Percentiles rank a stretch among this genome's conserved stretches.
phyloP scores from a whole-genome alignment of 64 coral and sea anemone species.

The Platygyra sinensis region DNA sequence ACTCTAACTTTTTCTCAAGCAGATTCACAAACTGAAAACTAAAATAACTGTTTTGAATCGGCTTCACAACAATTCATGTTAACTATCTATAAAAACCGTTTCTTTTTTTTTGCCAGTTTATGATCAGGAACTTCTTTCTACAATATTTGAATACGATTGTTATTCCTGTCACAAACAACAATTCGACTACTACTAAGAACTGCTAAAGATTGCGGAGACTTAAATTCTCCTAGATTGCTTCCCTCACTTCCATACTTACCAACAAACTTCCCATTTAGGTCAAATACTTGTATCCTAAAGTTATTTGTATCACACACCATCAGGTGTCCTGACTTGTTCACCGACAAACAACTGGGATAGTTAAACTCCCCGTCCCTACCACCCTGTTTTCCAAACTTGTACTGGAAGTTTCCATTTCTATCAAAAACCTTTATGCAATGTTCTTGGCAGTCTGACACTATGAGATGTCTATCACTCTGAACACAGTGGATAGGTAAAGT shows the following conservation, averaged over 20 bases:
- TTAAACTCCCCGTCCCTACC: conserved; percentile 25
- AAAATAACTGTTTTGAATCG: no score
- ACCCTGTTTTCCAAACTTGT: conserved; percentile 54
- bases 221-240: conserved; percentile 56
- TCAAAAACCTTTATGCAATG: conserved; percentile 55
- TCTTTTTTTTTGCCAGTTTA: no score
- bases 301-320: conserved; percentile 66
- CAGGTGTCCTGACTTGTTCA: conserved; percentile 40
- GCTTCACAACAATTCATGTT: no score
- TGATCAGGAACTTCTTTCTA: background rate
- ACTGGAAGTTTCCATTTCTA: conserved; percentile 59
- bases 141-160: background rate
- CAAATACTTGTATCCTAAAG: conserved; percentile 64
- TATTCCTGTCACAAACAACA: background rate
- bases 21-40: no score
- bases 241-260: conserved; percentile 67
- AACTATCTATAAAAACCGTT: no score
- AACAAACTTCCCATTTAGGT: conserved; percentile 48
- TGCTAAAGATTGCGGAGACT: background rate
- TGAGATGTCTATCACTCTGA: background rate
- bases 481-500: background rate
- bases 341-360: conserved; percentile 39
- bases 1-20: no score
- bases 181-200: background rate
- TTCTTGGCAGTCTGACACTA: background rate